A percentile compares a stretch with the other conserved stretches of the same genome.
phyloP scores from a whole-genome alignment of 2,888 invertebrate species.

The Siphonodentalium dalli region DNA sequence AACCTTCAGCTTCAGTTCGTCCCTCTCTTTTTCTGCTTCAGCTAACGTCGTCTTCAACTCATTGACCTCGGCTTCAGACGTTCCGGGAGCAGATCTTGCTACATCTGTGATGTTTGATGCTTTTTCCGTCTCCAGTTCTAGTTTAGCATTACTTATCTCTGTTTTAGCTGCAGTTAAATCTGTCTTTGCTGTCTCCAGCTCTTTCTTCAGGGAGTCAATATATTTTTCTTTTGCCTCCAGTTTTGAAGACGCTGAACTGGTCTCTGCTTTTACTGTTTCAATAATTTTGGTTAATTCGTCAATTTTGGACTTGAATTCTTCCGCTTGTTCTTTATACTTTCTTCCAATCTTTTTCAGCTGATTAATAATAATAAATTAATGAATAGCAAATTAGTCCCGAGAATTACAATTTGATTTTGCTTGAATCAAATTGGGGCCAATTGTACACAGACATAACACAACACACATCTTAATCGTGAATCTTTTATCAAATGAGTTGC shows the following conservation, averaged over 20 bases:
- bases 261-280: constrained; percentile 31
- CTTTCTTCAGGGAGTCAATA: constrained; percentile 22
- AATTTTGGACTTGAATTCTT: constrained; percentile 63
- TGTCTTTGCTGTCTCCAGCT: constrained; percentile 54
- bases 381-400: no score
- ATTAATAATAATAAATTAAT: constrained; percentile 3
- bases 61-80: no score
- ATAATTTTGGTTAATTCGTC: constrained; percentile 20
- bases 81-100: constrained; percentile 25
- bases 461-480: no score
- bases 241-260: constrained; percentile 6
- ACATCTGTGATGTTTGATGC: constrained; percentile 5
- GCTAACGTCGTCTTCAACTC: constrained; percentile 18
- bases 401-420: no score
- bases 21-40: constrained; percentile 59
- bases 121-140: neutral
- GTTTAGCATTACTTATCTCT: constrained; percentile 13
- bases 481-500: no score
- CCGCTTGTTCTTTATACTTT: constrained; percentile 88
- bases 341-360: constrained; percentile 83
- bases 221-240: constrained; percentile 12
- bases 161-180: constrained; percentile 25
- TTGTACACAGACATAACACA: no score
- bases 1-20: constrained; percentile 80
- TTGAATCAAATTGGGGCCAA: no score